Evolutionary conservation across 2,888 invertebrate species (phyloP).

Genomic region (Acleris holmiana): DNA sequence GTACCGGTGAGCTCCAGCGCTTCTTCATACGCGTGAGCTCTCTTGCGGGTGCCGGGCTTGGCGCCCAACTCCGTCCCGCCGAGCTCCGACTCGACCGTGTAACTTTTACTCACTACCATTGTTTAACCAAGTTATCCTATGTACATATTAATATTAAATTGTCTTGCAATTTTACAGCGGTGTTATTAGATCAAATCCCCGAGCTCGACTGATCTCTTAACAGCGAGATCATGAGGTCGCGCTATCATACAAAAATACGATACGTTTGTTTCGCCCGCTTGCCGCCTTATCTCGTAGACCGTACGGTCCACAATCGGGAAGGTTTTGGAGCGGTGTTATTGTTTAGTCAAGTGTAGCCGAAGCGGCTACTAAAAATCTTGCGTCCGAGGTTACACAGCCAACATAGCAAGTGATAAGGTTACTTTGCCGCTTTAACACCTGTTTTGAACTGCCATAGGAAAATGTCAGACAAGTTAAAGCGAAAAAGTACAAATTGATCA

Average conservation of each 20-base stretch:
- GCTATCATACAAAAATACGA: slow-evolving; percentile 12
- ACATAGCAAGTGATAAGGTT: no score
- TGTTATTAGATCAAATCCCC: not conserved
- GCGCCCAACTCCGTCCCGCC: no score
- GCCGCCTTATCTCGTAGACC: not conserved
- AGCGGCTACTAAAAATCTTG: slow-evolving; percentile 7
- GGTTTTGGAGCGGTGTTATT: not conserved
- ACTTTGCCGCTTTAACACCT: no score
- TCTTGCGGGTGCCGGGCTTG: no score
- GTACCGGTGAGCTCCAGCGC: slow-evolving; percentile 48
- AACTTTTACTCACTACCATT: not conserved
- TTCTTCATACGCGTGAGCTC: slow-evolving; percentile 45
- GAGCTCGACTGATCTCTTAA: slow-evolving; percentile 18
- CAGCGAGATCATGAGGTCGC: slow-evolving; percentile 20
- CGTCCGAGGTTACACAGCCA: slow-evolving; percentile 13
- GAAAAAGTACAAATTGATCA: no score
- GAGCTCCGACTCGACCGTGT: no score
- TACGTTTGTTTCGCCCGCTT: not conserved
- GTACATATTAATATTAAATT: slow-evolving; percentile 6
- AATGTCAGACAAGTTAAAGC: no score
- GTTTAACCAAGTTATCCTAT: no score
- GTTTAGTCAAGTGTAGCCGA: slow-evolving; percentile 29
- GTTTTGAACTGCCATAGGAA: no score
- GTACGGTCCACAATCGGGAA: not conserved
- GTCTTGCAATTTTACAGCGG: slow-evolving; percentile 6